Conservation (phyloP, 2,888 invertebrate genomes). For the Ennomos fuscantarius region DNA sequence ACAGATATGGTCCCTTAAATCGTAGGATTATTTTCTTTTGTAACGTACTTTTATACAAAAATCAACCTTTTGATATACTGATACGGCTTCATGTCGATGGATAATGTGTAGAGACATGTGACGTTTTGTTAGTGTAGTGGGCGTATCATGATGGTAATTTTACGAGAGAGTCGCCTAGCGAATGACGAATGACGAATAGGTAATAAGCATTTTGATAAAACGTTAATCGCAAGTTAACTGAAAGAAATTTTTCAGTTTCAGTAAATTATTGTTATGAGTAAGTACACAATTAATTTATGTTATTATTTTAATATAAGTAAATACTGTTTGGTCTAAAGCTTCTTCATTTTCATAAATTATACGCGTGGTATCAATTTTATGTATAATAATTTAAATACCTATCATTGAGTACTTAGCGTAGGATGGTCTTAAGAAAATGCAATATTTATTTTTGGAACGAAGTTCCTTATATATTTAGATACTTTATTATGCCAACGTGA, state of each 20-base stretch:
- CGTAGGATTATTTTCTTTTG: constrained; percentile 71
- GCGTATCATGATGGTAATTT: constrained; percentile 61
- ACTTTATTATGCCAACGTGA: not conserved
- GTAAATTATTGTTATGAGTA: too few relatives aligned
- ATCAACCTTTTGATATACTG: constrained; percentile 35
- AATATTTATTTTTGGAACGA: too few relatives aligned
- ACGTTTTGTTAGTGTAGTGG: constrained; percentile 53
- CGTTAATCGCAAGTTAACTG: constrained; percentile 18
- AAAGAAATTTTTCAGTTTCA: not conserved
- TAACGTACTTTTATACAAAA: constrained; percentile 39
- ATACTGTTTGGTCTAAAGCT: too few relatives aligned
- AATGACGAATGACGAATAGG: constrained; percentile 49
- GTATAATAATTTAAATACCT: too few relatives aligned
- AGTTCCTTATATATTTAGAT: too few relatives aligned
- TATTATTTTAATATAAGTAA: too few relatives aligned
- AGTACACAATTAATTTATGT: too few relatives aligned
- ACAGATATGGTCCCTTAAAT: constrained; percentile 76
- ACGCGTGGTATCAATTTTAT: too few relatives aligned
- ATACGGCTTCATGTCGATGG: constrained; percentile 39
- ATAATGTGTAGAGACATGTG: constrained; percentile 37
- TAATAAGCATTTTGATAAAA: constrained; percentile 56
- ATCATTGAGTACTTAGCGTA: too few relatives aligned
- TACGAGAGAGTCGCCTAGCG: constrained; percentile 60
- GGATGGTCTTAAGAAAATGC: too few relatives aligned
- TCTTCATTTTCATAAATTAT: too few relatives aligned